These are phyloP conservation scores for human DNA, from an alignment of 2,113 vertebrate genomes.

Conservation along the genomic window DNA sequence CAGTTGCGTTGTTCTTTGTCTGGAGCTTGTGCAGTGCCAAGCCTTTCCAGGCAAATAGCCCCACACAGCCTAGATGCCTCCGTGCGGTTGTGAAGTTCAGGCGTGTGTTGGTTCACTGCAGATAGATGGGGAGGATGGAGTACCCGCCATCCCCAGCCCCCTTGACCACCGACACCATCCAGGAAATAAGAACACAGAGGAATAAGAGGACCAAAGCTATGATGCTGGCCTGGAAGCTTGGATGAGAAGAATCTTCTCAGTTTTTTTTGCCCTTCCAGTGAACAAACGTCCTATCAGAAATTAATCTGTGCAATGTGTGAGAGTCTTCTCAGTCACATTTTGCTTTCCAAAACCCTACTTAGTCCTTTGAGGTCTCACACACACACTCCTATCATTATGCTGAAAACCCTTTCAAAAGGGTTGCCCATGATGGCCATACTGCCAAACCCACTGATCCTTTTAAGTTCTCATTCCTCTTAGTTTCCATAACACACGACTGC, in stretches of 20 bases:
- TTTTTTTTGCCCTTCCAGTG: not conserved
- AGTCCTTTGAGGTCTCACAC: not conserved
- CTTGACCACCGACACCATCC: not conserved
- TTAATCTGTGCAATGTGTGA: not conserved
- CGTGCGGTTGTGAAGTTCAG: rapidly evolving
- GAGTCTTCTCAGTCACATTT: not conserved
- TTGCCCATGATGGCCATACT: not conserved
- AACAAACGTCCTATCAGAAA: not conserved
- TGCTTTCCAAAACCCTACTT: not conserved
- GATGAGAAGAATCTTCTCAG: not conserved
- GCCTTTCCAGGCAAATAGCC: no score
- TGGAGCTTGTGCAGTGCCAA: not conserved
- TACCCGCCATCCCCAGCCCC: not conserved
- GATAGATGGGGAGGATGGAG: not conserved
- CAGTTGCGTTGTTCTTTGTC: not conserved
- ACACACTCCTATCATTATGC: rapidly evolving
- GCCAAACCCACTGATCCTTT: not conserved
- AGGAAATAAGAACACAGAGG: not conserved
- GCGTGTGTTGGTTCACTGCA: not conserved
- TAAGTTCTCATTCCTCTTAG: not conserved
- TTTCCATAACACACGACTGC: not conserved
- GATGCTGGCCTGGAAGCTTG: not conserved
- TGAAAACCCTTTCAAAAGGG: not conserved
- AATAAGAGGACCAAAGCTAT: no score
- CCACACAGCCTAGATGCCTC: not conserved